phyloP scores from a whole-genome alignment of 2,888 invertebrate species.

The Omphaloscelis lunosa region DNA sequence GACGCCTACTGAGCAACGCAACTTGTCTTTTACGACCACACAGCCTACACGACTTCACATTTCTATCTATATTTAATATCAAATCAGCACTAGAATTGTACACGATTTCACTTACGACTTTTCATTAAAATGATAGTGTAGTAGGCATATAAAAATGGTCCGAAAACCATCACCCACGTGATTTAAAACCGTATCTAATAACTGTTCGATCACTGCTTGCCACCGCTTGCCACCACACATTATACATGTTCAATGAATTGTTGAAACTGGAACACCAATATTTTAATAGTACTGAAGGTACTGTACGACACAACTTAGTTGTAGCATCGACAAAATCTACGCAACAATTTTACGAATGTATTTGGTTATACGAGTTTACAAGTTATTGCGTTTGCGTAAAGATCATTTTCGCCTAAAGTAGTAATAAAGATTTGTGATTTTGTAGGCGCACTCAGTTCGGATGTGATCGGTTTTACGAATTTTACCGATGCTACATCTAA shows the following conservation, averaged over 20 bases:
- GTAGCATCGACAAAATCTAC: too few species aligned
- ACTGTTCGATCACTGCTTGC: constrained; percentile 48
- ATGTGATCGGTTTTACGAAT: neutral
- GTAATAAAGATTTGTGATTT: neutral
- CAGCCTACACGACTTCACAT: constrained; percentile 18
- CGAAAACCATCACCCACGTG: constrained; percentile 58
- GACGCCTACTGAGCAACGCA: neutral
- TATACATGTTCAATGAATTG: constrained; percentile 49
- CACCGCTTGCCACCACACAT: neutral
- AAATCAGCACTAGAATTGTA: constrained; percentile 41
- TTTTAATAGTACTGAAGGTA: constrained; percentile 15
- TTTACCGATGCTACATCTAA: neutral
- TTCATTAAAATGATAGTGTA: constrained; percentile 50
- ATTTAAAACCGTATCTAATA: constrained; percentile 57
- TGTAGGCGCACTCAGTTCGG: neutral
- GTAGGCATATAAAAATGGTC: constrained; percentile 50
- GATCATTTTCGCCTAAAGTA: neutral
- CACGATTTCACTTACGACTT: constrained; percentile 50
- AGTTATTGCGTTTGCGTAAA: neutral
- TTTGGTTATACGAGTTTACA: neutral
- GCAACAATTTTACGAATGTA: neutral
- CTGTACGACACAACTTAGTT: too few species aligned
- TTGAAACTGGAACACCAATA: constrained; percentile 50
- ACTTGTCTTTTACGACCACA: constrained; percentile 36
- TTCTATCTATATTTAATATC: constrained; percentile 20